Conservation (phyloP, 2,797 vertebrate genomes). For the Lindbergichthys nudifrons region DNA sequence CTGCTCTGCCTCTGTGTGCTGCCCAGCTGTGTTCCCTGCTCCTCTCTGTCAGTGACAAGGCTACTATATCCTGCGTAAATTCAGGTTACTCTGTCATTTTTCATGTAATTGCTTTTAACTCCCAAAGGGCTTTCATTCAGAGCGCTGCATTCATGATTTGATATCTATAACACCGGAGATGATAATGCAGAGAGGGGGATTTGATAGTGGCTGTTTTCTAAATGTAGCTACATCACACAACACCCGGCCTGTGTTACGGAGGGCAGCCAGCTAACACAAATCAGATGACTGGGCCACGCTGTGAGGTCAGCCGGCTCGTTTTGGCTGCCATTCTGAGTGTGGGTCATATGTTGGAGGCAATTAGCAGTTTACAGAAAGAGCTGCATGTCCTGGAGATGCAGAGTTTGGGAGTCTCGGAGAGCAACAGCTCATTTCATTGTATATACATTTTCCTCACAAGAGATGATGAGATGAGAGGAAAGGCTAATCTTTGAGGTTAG, state of each 20-base stretch:
- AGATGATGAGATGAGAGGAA: conserved; percentile 1
- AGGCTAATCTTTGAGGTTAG: not conserved
- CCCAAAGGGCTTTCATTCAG: conserved; percentile 37
- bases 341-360: conserved; percentile 45
- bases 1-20: conserved; percentile 49
- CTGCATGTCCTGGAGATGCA: conserved; percentile 19
- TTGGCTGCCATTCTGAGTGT: conserved; percentile 41
- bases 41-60: conserved; percentile 58
- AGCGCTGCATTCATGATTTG: conserved; percentile 7
- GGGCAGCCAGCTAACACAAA: conserved; percentile 76
- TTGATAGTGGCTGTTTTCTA: conserved; percentile 20
- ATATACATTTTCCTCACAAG: not conserved
- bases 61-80: conserved; percentile 45
- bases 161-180: not conserved
- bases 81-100: conserved; percentile 43
- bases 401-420: conserved; percentile 38
- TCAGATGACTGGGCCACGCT: conserved; percentile 75
- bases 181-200: conserved; percentile 10
- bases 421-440: conserved; percentile 44
- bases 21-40: conserved; percentile 61
- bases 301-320: conserved; percentile 68
- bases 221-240: conserved; percentile 54
- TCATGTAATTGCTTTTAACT: conserved; percentile 61
- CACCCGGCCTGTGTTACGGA: conserved; percentile 68
- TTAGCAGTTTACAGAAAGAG: conserved; percentile 39